Evolutionary conservation across 2,113 vertebrate species (phyloP), one percentile per base, ranked within the genome.

Genomic region (Hystrix cristata): DNA sequence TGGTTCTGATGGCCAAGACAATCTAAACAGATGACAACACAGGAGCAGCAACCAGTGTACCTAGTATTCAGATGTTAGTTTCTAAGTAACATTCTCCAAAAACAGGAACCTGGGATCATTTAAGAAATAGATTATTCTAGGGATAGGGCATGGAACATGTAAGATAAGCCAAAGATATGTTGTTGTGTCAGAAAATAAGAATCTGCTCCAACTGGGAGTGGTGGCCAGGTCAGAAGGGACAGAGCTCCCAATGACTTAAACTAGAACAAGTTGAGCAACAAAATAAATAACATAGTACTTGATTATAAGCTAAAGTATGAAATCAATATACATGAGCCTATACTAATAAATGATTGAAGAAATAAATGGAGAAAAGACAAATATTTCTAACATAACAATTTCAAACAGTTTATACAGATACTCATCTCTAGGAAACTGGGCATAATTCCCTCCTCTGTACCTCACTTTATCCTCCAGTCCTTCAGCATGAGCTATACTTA

Each of bases 331-430:
- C 0, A 92, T 83, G 11, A 72, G 43, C 65, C 57, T 18, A 87
- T 71, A 55, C 4, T 83, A 82, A 79, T 69, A 78, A 96, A 81
- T 83, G 18, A 74, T 2, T 65, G 1, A 78, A 93, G 7, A 60
- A 67, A 81, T 67, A 85, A 89, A 55, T 92, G 18, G 12, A 59
- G 29, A 94, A 90, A 11, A 85, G n/a, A 62, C 3, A 86, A 95
- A 67, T 69, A 59, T 71, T 72, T 88, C 62, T 91, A 91, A 74
- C 8, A 88, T 15, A 87, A 93, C 12, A 78, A 89, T 78, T 92
- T 59, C 65, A 78, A 92, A 62, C 64, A 81, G 76, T 89, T 78
- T 89, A 86, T 86, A 31, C 69, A 84, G 43, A 64, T 59, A 55
- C 13, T 55, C 38, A 64, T 48, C 62, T 67, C 43, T 21, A 85